Evolutionary conservation across 1,140 invertebrate species (phyloP).

Genomic region (Ylistrum balloti): DNA sequence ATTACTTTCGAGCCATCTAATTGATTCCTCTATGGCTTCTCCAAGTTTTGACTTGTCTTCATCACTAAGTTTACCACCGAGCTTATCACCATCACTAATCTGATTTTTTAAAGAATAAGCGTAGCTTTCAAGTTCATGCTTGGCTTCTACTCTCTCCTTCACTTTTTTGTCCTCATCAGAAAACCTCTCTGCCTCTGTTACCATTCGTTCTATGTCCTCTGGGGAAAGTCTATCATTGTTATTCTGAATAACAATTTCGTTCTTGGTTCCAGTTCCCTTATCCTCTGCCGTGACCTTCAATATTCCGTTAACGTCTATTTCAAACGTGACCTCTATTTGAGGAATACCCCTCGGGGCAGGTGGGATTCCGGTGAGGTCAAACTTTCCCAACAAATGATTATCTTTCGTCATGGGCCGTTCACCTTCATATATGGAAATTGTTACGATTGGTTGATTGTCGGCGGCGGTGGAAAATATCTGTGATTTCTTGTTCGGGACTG

Average conservation of each 20-base stretch:
- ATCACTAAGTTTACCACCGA: constrained; percentile 95
- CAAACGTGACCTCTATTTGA: constrained; percentile 99
- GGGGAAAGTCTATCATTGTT: constrained; percentile 98
- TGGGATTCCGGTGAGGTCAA: constrained; percentile 98
- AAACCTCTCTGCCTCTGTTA: constrained; percentile 83
- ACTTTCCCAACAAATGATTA: constrained; percentile 98
- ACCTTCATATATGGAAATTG: constrained; percentile 98
- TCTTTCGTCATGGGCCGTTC: constrained; percentile 99
- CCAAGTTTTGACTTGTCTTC: constrained; percentile 98
- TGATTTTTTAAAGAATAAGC: constrained; percentile 99
- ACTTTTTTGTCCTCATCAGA: constrained; percentile 77
- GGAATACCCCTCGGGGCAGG: constrained; percentile 98
- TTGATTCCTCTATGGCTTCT: constrained; percentile 95
- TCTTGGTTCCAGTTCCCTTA: constrained; percentile 98
- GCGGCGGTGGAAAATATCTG: constrained; percentile 99
- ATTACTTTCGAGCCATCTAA: constrained; percentile 99
- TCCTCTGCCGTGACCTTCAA: constrained; percentile 96
- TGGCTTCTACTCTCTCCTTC: constrained; percentile 97
- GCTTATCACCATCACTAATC: constrained; percentile 97
- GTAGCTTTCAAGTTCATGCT: constrained; percentile 95
- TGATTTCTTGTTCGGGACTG: constrained; percentile 99
- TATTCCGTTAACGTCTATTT: constrained; percentile 99
- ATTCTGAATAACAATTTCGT: constrained; percentile 99
- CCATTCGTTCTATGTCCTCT: constrained; percentile 99
- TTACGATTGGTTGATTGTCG: constrained; percentile 99